Evolutionary conservation across 2,797 vertebrate genomes (phyloP), one percentile per base, ranked within the genome.

Genomic region (Enteromius trimaculatus): DNA sequence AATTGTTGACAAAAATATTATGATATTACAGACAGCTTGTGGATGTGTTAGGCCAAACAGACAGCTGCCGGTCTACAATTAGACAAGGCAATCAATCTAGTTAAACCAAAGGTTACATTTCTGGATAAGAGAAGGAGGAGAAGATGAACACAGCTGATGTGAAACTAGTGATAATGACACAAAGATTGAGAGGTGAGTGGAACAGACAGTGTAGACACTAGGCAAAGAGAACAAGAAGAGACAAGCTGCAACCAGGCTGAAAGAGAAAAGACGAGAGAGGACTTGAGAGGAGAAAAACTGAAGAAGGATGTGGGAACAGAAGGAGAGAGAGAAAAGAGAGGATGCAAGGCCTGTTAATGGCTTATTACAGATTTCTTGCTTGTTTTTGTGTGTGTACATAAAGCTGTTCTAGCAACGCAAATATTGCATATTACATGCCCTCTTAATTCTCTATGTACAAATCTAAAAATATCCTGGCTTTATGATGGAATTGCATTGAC

Each of bases 161-260:
- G 47, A 21, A 74, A 51, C 51, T 29, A 79, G 65, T 11, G 4
- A 14, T 37, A 77, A 19, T 39, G 68, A 64, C 19, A 68, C 19
- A 85, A 60, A 39, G 26, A 47, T 55, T n/a, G 74, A 77, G 49
- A 81, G 19, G 39, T 62, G 80, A 66, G 58, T 83, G 44, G 62
- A 68, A 79, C 82, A 80, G 23, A 75, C 72, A 77, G 34, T 23
- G 39, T 13, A 69, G 42, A 78, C 29, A 74, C 9, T 26, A 26
- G 23, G 79, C 16, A n/a, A 75, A 34, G 72, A 84, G 26, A 69
- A 85, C 37, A 39, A 82, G 71, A 77, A 76, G 44, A 74, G 49
- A 77, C 47, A 85, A 37, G 37, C 19, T 10, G 79, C 70, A 85
- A 16, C 21, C 70, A 81, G 79, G 69, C 78, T 78, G 49, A 74